Base-by-base conservation (phyloP, 1,140 invertebrate genomes). In the Lepidurus couesii region DNA sequence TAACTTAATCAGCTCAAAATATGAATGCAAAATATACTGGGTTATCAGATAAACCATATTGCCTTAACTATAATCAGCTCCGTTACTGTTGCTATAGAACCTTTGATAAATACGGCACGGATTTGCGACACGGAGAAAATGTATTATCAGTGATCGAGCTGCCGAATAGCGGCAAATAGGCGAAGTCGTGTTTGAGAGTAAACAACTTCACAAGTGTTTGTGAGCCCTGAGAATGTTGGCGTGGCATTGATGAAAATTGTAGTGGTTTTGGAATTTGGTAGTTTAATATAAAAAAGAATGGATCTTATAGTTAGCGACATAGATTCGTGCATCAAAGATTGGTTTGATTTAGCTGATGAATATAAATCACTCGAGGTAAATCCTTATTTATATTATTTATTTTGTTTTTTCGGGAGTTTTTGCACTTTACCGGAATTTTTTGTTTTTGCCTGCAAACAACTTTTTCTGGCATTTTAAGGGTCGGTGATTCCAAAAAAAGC, bases 341-440 rank as follows among this genome's bases (percentile, higher is more conserved):
- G 92, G 92, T 88, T 91, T 75, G 92, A 94, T 82, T 85, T 94
- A 80, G 84, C 88, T n/a, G 86, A 87, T 47, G 93, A 95, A 83
- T 93, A 89, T 82, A 92, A 92, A 84, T 87, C 88, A 74, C 86
- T 93, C 24, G 91, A 92, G 89, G 92, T 93, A 87, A 85, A 82
- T 83, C 21, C 42, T 43, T 77, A 42, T 81, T 74, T 26, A 77
- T 77, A 75, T 74, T 26, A 77, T 77, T 76, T 26, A 8, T 3
- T 24, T 75, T n/a, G 9, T 26, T 45, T 45, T n/a, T 45, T 65
- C 16, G n/a, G n/a, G n/a, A n/a, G n/a, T n/a, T n/a, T n/a, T n/a
- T n/a, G n/a, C n/a, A n/a, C n/a, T n/a, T n/a, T n/a, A n/a, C n/a
- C n/a, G n/a, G n/a, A n/a, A n/a, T n/a, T n/a, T n/a, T n/a, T n/a